Base-by-base conservation (phyloP, 2,888 invertebrate species). In the Opisthograptis luteolata region DNA sequence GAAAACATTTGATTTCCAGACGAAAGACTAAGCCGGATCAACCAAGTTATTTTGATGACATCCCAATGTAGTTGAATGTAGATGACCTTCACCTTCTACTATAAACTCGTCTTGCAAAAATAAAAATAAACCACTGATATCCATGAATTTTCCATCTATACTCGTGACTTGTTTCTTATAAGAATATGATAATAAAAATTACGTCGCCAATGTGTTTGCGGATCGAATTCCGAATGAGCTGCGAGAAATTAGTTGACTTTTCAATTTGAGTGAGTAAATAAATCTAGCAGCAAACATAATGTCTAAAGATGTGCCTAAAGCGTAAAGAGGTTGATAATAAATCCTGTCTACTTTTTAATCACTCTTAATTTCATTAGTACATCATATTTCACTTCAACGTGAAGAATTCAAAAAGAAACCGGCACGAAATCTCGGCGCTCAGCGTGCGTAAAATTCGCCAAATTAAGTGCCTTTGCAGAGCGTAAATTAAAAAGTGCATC, bases 401-500 rank as follows among this genome's bases (percentile, higher is more conserved):
- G n/a, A 49, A 28, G 22, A 34, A 34, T 50, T 44, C 17, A 13
- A 45, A 41, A 40, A 51, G 44, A 45, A 51, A 51, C 41, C 49
- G 24, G 50, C 40, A 34, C 37, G 39, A 32, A 43, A 25, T 12
- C n/a, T 30, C 25, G 17, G 28, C 35, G 30, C 19, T 37, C 42
- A 31, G 12, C 43, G 54, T 55, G 53, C 46, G 54, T 60, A 52
- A 55, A 55, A 43, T 54, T 22, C 64, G 59, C 58, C 46, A 60
- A 65, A 64, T 64, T 52, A 60, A 55, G 42, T 54, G 56, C 52
- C 55, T 46, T 40, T 43, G 39, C 46, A 24, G 54, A 60, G 44
- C 53, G 62, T 64, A 70, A 73, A 71, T 68, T 73, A 62, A 66
- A 62, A 65, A 63, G 59, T 66, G 67, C 64, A 69, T 64, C 58